Conservation (phyloP, 2,797 vertebrate species). For the Sebastes hubbsi region DNA sequence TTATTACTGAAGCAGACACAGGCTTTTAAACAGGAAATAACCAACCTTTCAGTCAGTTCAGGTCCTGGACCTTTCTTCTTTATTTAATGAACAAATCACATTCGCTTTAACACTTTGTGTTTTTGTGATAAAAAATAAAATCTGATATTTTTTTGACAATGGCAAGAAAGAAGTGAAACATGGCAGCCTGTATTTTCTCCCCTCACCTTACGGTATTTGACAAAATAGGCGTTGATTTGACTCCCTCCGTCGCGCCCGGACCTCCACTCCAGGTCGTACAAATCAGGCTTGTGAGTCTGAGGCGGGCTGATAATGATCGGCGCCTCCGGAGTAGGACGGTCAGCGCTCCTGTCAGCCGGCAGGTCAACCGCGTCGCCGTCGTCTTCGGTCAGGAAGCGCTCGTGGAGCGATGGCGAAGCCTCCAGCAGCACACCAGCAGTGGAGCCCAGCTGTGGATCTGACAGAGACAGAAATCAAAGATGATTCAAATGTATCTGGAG, state of each 20-base stretch:
- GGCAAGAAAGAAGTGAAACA: not conserved
- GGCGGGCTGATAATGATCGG: conserved; percentile 96
- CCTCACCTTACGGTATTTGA: conserved; percentile 95
- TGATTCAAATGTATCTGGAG: not conserved
- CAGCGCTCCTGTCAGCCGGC: conserved; percentile 58
- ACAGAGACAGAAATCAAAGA: not conserved
- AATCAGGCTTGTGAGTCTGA: conserved; percentile 90
- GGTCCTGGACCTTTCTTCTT: not conserved
- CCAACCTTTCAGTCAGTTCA: conserved; percentile 19
- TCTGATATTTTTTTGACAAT: not conserved
- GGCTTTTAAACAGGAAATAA: conserved; percentile 63
- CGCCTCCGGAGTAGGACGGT: conserved; percentile 86
- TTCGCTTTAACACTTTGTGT: not conserved
- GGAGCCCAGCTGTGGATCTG: conserved; percentile 76
- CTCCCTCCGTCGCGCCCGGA: conserved; percentile 88
- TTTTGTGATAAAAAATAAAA: conserved; percentile 1
- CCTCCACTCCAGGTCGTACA: conserved; percentile 92
- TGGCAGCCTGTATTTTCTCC: not conserved
- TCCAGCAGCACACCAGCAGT: conserved; percentile 38
- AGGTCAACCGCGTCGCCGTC: conserved; percentile 29
- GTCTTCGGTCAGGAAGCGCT: conserved; percentile 50
- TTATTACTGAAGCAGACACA: conserved; percentile 57
- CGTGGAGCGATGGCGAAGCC: conserved; percentile 61
- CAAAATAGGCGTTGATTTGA: conserved; percentile 93
- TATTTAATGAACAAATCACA: conserved; percentile 21